Evolutionary conservation across 35 echinoderm and acorn worm species (phyloP), one percentile per base, ranked within the genome.

Genomic region (Lytechinus variegatus): DNA sequence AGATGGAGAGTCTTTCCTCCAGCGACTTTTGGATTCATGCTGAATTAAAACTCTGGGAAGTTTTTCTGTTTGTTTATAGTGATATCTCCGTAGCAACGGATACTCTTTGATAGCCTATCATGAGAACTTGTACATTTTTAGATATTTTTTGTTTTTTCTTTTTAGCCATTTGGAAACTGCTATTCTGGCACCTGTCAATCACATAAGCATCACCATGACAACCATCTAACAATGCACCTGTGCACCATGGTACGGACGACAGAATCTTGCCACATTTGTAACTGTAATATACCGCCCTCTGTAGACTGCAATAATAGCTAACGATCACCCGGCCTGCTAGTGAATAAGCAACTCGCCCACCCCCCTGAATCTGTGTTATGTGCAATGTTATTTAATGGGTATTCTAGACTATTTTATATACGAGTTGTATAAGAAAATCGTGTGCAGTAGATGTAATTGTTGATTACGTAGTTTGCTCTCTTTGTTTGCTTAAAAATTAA

Each of bases 391-490:
- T 79, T 79, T 79, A 27, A 79, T 24, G 66, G 66, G 66, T 79
- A 21, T 79, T 79, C 66, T 79, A 79, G 66, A 79, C 66, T 79
- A 79, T 79, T 79, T 79, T 79, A 79, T 79, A 79, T 79, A 79
- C 66, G 7, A 79, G 66, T 16, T n/a, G n/a, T 79, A 24, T 79
- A 19, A 79, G 21, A 79, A 24, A 79, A 79, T 19, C 14, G n/a
- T 79, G 66, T 79, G 66, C 66, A 79, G 66, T 79, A 79, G 66
- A 79, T 19, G 19, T 79, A 24, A 79, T 24, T 16, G 66, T 79
- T 79, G n/a, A 24, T 24, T 24, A 24, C 19, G 19, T 16, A 24
- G 3, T 79, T 79, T 24, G 66, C 66, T 79, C 66, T 79, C 14
- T 79, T 21, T 71, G 61, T 79, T 58, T 79, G 66, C 66, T 24